A percentile compares a stretch with the other conserved stretches of the same genome.
phyloP scores from a whole-genome alignment of 2,888 invertebrate genomes.

The Sycophila texana region DNA sequence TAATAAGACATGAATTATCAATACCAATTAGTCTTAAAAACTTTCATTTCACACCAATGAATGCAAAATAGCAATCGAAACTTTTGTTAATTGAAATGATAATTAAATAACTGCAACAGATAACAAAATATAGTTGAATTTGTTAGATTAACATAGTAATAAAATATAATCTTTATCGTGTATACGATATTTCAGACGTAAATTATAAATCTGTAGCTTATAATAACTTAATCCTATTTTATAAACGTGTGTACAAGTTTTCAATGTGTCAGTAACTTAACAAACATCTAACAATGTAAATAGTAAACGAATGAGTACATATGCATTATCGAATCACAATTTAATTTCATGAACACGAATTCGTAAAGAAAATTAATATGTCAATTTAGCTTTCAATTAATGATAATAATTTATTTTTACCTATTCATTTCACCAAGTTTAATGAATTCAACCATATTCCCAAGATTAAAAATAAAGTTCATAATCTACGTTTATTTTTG shows the following conservation, averaged over 20 bases:
- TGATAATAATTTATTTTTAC: conserved; percentile 12
- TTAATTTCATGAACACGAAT: conserved; percentile 9
- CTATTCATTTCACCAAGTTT: neutral
- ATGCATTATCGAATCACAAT: conserved; percentile 14
- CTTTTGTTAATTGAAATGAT: conserved; percentile 6
- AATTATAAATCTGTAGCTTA: conserved; percentile 27
- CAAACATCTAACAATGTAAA: conserved; percentile 34
- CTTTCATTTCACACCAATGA: conserved; percentile 35
- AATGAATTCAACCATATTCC: too few species aligned
- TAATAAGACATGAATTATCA: neutral
- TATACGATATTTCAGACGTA: conserved; percentile 9
- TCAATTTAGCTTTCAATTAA: conserved; percentile 11
- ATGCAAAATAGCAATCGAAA: conserved; percentile 21
- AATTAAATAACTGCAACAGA: neutral
- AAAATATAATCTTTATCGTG: conserved; percentile 25
- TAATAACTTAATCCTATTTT: conserved; percentile 29
- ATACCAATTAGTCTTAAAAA: conserved; percentile 34
- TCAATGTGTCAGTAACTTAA: neutral
- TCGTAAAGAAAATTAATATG: conserved; percentile 24
- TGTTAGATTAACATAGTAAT: conserved; percentile 29
- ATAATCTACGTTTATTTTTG: neutral
- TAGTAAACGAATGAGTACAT: conserved; percentile 32
- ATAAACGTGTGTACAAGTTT: conserved; percentile 32
- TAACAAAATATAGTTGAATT: conserved; percentile 1
- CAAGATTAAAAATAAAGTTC: too few species aligned